A percentile compares a stretch with the other conserved stretches of the same genome.
Conservation (phyloP, 1,140 invertebrate species). For the Triops longicaudatus region DNA sequence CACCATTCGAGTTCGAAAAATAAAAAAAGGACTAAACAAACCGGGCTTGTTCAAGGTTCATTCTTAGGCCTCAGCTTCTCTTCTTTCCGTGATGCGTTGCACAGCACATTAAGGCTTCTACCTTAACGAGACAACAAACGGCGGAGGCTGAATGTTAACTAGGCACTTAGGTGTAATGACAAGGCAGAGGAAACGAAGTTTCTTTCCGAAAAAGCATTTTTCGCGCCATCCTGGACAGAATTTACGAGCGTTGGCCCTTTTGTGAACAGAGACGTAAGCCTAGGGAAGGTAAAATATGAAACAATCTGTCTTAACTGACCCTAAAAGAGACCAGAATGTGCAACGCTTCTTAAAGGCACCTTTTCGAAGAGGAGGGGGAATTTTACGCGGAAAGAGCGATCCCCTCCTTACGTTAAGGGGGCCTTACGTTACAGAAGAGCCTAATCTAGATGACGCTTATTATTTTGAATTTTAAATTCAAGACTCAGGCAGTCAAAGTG, state of each 20-base stretch:
- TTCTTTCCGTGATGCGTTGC: not conserved
- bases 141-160: slow-evolving; percentile 1
- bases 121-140: not conserved
- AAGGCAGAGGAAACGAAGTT: not conserved
- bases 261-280: not conserved
- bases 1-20: not conserved
- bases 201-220: not conserved
- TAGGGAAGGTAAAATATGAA: not conserved
- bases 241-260: not conserved
- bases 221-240: not conserved
- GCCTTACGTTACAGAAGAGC: not conserved
- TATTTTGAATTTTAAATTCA: not conserved
- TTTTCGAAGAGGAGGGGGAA: not conserved
- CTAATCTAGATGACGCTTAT: not conserved
- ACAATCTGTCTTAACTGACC: not conserved
- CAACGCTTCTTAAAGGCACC: not conserved
- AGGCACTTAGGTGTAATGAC: slow-evolving; percentile 9
- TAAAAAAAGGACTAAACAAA: not conserved
- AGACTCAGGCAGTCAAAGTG: not conserved
- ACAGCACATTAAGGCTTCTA: not conserved
- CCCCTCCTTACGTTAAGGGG: not conserved
- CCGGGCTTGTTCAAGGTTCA: not conserved
- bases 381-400: no score
- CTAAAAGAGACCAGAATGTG: not conserved
- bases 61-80: not conserved